These are phyloP conservation scores for Carettochelys insculpta DNA, from an alignment of 2,113 vertebrate species.

Conservation along the genomic window DNA sequence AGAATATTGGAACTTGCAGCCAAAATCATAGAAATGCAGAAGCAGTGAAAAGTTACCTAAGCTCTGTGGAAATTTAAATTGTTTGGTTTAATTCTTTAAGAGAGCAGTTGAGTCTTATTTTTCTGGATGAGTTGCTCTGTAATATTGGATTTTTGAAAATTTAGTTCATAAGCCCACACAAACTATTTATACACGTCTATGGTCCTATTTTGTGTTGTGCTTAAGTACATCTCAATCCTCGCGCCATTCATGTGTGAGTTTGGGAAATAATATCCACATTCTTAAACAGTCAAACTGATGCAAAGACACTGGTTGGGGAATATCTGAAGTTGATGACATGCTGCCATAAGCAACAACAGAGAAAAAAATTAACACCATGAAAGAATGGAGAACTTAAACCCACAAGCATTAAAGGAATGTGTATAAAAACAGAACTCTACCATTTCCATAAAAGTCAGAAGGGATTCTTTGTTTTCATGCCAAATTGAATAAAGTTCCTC, in stretches of 20 bases:
- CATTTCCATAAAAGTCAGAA: slow-evolving; percentile 91
- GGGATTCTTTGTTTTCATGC: slow-evolving; percentile 92
- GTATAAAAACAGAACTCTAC: slow-evolving; percentile 66
- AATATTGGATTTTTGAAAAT: not conserved
- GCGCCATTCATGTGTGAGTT: not conserved
- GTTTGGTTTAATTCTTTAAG: not conserved
- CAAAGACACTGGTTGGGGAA: fast-evolving
- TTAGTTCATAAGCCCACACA: not conserved
- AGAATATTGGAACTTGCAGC: not conserved
- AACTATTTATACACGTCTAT: not conserved
- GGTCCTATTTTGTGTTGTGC: not conserved
- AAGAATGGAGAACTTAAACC: not conserved
- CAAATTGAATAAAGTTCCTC: slow-evolving; percentile 91
- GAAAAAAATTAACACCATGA: not conserved
- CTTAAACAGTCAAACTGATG: not conserved
- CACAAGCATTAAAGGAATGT: not conserved
- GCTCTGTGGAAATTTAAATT: not conserved
- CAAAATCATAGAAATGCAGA: not conserved
- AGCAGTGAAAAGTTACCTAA: not conserved
- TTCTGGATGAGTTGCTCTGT: not conserved
- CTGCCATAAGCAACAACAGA: fast-evolving
- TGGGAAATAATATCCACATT: not conserved
- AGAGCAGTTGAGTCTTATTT: not conserved
- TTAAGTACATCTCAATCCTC: not conserved
- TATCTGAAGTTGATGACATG: not conserved